A percentile compares a stretch with the other conserved stretches of the same genome.
These are phyloP conservation scores for Ornithoptera priamus DNA, from an alignment of 2,888 invertebrate species.

Conservation along the genomic window DNA sequence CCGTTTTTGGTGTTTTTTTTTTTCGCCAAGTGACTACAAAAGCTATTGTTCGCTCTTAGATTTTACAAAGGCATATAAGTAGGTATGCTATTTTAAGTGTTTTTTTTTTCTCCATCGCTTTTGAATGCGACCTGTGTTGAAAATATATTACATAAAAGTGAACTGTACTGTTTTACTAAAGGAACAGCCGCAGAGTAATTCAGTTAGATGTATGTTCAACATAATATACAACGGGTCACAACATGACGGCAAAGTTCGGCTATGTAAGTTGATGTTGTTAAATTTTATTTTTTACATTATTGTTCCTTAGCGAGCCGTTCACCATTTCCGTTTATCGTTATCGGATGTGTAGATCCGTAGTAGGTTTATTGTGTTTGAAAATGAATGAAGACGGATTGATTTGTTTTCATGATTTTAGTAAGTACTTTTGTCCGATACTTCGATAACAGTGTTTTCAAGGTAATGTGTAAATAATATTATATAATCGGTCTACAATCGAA, in stretches of 20 bases:
- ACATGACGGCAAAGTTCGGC: slow-evolving; percentile 82
- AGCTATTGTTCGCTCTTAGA: slow-evolving; percentile 69
- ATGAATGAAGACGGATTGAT: slow-evolving; percentile 33
- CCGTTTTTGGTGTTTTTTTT: slow-evolving; percentile 60
- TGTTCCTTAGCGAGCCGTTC: slow-evolving; percentile 17
- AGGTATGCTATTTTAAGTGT: slow-evolving; percentile 71
- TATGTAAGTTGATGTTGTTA: slow-evolving; percentile 64
- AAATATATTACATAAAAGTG: slow-evolving; percentile 75
- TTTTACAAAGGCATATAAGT: slow-evolving; percentile 59
- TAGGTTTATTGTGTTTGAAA: slow-evolving; percentile 31
- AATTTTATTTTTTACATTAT: slow-evolving; percentile 19
- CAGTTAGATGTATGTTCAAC: slow-evolving; percentile 78
- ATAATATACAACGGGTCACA: slow-evolving; percentile 80
- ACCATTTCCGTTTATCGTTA: slow-evolving; percentile 35
- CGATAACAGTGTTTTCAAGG: slow-evolving; percentile 29
- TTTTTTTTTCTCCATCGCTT: slow-evolving; percentile 46
- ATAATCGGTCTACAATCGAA: slow-evolving; percentile 22
- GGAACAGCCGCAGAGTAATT: slow-evolving; percentile 72
- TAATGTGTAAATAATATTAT: slow-evolving; percentile 12
- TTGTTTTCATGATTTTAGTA: slow-evolving; percentile 26
- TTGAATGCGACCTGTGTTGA: slow-evolving; percentile 71
- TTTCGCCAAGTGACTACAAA: slow-evolving; percentile 65
- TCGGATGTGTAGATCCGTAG: slow-evolving; percentile 31
- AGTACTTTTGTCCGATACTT: slow-evolving; percentile 8
- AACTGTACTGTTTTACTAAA: slow-evolving; percentile 71